Percentiles rank a stretch among this genome's conserved stretches.
Evolutionary conservation across 2,797 vertebrate species (phyloP).

Genomic region (Alfaro cultratus): DNA sequence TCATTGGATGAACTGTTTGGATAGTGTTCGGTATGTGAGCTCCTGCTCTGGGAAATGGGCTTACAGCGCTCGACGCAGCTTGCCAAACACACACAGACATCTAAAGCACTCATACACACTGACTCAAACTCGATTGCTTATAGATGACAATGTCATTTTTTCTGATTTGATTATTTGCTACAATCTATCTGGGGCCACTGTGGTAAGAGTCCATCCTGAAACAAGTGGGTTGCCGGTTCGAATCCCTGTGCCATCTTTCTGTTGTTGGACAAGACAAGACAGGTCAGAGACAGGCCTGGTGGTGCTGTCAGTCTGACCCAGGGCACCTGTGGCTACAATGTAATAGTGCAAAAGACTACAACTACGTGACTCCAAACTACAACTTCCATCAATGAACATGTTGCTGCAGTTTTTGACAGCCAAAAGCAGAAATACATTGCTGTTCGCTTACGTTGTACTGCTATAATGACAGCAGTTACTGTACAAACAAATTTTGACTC

Average conservation of each 20-base stretch:
- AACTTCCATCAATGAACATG: background rate
- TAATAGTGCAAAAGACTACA: no score
- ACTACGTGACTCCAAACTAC: background rate
- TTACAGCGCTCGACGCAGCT: constrained; percentile 38
- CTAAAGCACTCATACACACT: constrained; percentile 9
- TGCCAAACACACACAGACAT: constrained; percentile 40
- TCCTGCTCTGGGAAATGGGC: constrained; percentile 62
- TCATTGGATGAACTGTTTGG: constrained; percentile 58
- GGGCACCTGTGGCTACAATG: no score
- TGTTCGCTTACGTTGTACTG: background rate
- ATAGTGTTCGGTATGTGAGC: constrained; percentile 56
- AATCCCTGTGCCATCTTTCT: no score
- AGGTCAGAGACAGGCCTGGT: no score
- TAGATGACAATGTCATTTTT: background rate
- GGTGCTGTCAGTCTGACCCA: no score
- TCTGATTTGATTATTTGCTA: background rate
- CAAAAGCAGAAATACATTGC: background rate
- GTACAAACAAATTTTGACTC: background rate
- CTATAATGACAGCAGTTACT: background rate
- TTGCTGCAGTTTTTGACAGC: background rate
- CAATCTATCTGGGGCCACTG: no score
- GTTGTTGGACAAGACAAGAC: no score
- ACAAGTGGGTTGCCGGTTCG: no score
- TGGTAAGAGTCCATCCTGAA: no score
- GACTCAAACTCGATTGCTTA: background rate